Conservation (phyloP, 2,888 invertebrate genomes). For the Phengaris arion region DNA sequence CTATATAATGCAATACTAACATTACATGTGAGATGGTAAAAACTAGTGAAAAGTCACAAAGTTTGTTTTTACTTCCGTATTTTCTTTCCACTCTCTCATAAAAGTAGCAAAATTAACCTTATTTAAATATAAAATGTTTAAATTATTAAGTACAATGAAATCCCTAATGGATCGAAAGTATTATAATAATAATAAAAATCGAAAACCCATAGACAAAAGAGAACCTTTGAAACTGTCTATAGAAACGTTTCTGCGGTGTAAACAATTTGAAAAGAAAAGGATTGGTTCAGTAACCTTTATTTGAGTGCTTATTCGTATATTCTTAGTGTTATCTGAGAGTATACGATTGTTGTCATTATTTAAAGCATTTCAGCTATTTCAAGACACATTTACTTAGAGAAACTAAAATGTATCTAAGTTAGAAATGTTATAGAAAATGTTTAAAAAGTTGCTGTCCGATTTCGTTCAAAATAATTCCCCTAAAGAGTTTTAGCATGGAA, state of each 20-base stretch:
- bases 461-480: too few relatives aligned
- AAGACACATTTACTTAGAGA: slow-evolving; percentile 2
- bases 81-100: too few relatives aligned
- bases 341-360: slow-evolving; percentile 5
- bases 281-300: background rate
- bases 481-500: too few relatives aligned
- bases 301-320: slow-evolving; percentile 10
- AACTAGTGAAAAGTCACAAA: too few relatives aligned
- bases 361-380: background rate
- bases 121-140: background rate
- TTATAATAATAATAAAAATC: background rate
- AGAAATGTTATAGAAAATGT: background rate
- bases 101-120: background rate
- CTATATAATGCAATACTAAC: too few relatives aligned
- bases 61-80: too few relatives aligned
- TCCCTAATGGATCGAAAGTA: background rate
- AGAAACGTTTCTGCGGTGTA: background rate
- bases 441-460: too few relatives aligned
- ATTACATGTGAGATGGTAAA: too few relatives aligned
- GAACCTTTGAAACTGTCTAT: background rate
- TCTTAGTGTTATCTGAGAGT: slow-evolving; percentile 6
- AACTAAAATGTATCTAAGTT: background rate
- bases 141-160: background rate
- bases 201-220: background rate
- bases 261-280: background rate